A percentile compares a stretch with the other conserved stretches of the same genome.
phyloP scores from a whole-genome alignment of 2,113 vertebrate species.

The Amblyornis subalaris region DNA sequence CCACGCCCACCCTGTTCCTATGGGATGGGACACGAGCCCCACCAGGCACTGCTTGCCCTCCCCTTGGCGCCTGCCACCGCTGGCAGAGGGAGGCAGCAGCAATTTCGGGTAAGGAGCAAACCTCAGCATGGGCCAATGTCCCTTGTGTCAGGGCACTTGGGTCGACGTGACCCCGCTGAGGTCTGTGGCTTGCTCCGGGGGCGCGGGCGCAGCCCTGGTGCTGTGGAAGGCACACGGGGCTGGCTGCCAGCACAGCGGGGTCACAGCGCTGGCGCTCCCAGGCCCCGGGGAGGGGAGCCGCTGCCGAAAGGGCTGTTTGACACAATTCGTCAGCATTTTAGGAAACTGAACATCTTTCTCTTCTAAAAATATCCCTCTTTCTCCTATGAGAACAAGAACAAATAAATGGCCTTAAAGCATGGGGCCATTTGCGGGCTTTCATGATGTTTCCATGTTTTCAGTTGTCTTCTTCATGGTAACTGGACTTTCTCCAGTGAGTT shows the following conservation, averaged over 20 bases:
- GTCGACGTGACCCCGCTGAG: not conserved
- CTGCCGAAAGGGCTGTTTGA: not conserved
- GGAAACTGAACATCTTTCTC: not conserved
- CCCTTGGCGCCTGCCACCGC: rapidly evolving
- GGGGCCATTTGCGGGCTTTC: not conserved
- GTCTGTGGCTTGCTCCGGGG: too few species aligned
- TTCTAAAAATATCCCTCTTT: not conserved
- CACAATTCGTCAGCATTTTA: not conserved
- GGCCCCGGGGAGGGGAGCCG: not conserved
- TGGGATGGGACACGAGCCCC: rapidly evolving
- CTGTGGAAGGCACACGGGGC: not conserved
- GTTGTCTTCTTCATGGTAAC: not conserved
- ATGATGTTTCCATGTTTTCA: not conserved
- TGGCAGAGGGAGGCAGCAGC: not conserved
- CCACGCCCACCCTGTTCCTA: rapidly evolving
- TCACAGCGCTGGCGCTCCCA: not conserved
- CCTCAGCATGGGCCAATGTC: not conserved
- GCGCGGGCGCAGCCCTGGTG: not conserved
- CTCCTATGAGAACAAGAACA: not conserved
- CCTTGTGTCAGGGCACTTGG: rapidly evolving
- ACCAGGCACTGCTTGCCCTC: not conserved
- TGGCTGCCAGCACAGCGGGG: not conserved
- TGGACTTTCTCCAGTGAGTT: not conserved
- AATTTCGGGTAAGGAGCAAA: not conserved
- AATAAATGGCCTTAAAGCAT: not conserved